These are phyloP conservation scores for Epizoanthus fatuus DNA, from an alignment of 92 coral and sea anemone species.

Conservation along the genomic window DNA sequence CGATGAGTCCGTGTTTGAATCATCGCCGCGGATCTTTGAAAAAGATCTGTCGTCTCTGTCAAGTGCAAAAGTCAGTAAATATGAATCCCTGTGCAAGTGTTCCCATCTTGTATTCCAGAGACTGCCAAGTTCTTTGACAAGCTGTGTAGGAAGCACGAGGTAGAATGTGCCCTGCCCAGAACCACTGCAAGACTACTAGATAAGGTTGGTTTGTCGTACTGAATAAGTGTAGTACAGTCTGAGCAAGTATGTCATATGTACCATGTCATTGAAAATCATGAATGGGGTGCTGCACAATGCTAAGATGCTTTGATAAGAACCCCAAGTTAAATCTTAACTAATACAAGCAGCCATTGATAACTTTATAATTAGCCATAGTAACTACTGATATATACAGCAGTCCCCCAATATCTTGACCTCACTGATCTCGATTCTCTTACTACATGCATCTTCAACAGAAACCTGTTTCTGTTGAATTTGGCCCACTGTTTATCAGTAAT, in stretches of 20 bases:
- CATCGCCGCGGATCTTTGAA: too few relatives aligned
- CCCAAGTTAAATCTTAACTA: slow-evolving; percentile 25
- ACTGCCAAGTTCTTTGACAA: slow-evolving; percentile 88
- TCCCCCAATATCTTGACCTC: too few relatives aligned
- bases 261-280: not conserved
- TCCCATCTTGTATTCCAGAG: slow-evolving; percentile 57
- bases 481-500: too few relatives aligned
- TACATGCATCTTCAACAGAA: too few relatives aligned
- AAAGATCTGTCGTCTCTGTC: too few relatives aligned
- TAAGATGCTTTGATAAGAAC: too few relatives aligned
- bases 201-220: slow-evolving; percentile 69
- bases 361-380: slow-evolving; percentile 31
- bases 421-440: too few relatives aligned
- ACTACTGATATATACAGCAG: too few relatives aligned
- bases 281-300: not conserved
- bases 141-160: slow-evolving; percentile 89
- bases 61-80: not conserved
- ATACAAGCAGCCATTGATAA: slow-evolving; percentile 33
- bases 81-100: not conserved
- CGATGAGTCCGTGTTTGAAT: too few relatives aligned
- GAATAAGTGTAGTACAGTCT: not conserved
- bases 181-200: slow-evolving; percentile 93
- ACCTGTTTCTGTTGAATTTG: too few relatives aligned
- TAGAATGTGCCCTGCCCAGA: slow-evolving; percentile 92
- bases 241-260: not conserved